phyloP scores from a whole-genome alignment of 2,113 vertebrate species.

The Xenopus borealis region DNA sequence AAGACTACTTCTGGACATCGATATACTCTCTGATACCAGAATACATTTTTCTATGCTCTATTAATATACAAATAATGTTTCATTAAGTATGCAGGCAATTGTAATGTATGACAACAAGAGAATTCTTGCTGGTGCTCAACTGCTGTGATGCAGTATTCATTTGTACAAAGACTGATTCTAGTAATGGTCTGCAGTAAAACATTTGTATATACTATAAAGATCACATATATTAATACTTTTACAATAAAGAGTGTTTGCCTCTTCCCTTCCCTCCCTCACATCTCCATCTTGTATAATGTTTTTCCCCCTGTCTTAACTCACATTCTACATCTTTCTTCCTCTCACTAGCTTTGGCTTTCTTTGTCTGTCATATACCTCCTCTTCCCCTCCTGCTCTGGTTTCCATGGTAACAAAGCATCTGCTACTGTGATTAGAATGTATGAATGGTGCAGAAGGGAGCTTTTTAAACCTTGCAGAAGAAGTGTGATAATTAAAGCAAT shows the following conservation, averaged over 20 bases:
- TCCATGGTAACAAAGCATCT: constrained; percentile 30
- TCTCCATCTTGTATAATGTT: background rate
- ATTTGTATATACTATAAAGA: no score
- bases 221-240: background rate
- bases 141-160: no score
- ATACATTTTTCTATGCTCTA: no score
- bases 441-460: background rate
- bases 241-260: no score
- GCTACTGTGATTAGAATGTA: background rate
- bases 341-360: background rate
- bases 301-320: background rate
- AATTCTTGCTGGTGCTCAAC: no score
- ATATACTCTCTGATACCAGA: no score
- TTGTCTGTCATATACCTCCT: constrained; percentile 21
- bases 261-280: background rate
- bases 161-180: no score
- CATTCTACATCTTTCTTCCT: background rate
- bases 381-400: background rate
- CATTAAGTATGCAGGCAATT: no score
- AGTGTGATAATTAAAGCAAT: background rate
- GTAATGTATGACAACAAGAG: no score
- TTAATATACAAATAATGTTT: no score
- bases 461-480: background rate
- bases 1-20: no score
- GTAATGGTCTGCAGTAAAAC: no score